These are phyloP conservation scores for Sorex fumeus DNA, from an alignment of 2,113 vertebrate genomes.

Conservation along the genomic window DNA sequence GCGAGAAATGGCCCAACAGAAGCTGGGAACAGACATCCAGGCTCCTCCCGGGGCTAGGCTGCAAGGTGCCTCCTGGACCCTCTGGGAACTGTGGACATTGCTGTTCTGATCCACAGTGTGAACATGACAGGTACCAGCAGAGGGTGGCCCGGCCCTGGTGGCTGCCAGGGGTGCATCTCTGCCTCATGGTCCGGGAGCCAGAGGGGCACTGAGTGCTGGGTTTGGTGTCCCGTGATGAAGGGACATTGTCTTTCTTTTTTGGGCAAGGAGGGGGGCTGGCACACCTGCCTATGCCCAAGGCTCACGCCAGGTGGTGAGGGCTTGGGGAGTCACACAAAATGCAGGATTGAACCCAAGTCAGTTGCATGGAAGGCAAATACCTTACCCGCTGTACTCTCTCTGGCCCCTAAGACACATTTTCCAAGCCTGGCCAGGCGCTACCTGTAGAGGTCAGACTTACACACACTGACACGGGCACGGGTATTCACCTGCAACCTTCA, in stretches of 20 bases:
- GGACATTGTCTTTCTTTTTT: too few species aligned
- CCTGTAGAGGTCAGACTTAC: conserved; percentile 7
- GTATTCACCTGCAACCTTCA: too few species aligned
- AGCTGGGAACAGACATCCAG: background rate
- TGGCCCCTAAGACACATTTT: background rate
- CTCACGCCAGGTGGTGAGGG: too few species aligned
- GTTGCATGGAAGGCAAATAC: too few species aligned
- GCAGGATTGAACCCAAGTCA: too few species aligned
- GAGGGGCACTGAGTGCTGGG: background rate
- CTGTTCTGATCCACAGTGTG: fast-evolving
- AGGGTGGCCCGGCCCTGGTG: background rate
- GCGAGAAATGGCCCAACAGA: background rate
- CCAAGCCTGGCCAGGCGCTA: background rate
- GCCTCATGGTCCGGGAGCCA: background rate
- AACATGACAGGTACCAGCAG: background rate
- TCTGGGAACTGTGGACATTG: background rate
- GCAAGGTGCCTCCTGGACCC: background rate
- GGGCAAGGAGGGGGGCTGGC: too few species aligned
- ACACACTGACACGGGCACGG: background rate
- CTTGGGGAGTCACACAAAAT: too few species aligned
- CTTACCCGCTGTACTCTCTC: too few species aligned
- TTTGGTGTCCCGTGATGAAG: background rate
- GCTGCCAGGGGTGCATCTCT: too few species aligned
- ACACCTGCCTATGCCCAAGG: too few species aligned
- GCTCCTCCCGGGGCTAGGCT: background rate